Conservation (phyloP, 1,140 invertebrate genomes). For the Rhagoletis zephyria region DNA sequence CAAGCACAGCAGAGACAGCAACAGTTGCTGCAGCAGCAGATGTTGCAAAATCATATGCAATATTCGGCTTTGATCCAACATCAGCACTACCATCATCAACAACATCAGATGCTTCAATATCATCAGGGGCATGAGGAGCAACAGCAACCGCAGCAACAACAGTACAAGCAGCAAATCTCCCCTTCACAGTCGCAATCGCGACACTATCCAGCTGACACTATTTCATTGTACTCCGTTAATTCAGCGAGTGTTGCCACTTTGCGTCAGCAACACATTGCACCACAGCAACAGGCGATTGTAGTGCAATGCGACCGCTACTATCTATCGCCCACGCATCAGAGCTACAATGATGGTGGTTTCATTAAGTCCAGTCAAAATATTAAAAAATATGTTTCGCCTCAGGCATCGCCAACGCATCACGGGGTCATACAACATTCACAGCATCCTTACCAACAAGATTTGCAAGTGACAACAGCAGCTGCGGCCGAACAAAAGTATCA, state of each 20-base stretch:
- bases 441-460: constrained; percentile 37
- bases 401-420: constrained; percentile 65
- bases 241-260: constrained; percentile 70
- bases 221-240: constrained; percentile 69
- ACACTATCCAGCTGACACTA: constrained; percentile 59
- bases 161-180: constrained; percentile 41
- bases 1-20: constrained; percentile 60
- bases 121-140: constrained; percentile 60
- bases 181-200: constrained; percentile 37
- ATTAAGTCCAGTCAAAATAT: constrained; percentile 72
- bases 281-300: constrained; percentile 68
- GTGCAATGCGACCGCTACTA: constrained; percentile 72
- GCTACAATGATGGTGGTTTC: constrained; percentile 68
- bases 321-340: constrained; percentile 70
- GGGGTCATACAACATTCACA: constrained; percentile 7
- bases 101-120: constrained; percentile 58
- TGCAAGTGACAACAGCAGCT: not conserved
- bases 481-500: constrained; percentile 1
- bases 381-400: constrained; percentile 68
- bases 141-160: constrained; percentile 58
- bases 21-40: constrained; percentile 46
- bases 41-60: constrained; percentile 29
- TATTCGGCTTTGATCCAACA: constrained; percentile 48
- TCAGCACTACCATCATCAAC: constrained; percentile 59
- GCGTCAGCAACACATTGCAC: constrained; percentile 63